Base-by-base conservation (phyloP, 2,113 vertebrate genomes). In the Piliocolobus tephrosceles region DNA sequence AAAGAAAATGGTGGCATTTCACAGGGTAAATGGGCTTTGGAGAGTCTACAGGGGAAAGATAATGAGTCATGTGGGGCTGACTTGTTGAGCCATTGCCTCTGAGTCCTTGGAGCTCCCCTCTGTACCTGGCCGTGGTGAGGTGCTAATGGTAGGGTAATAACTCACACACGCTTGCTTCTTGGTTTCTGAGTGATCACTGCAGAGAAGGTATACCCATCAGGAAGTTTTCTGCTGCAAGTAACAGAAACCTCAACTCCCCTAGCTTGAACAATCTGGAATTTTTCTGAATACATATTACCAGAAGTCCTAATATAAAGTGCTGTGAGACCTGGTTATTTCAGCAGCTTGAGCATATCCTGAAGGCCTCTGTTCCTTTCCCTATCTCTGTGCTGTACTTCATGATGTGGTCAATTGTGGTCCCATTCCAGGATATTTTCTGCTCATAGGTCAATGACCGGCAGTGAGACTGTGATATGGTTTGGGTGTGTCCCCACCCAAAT, bases 1-100 rank as follows among this genome's bases (percentile, higher is more conserved):
- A 61, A 73, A 64, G 80, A 92, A 90, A 82, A 58, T 4, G 20
- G 93, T 73, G 84, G 92, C 90, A 76, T 94, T 87, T 93, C 70
- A 20, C 22, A 32, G 93, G 38, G 84, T 87, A 88, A 83, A 70
- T 88, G 92, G 73, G 72, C 81, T 85, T 92, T 30, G n/a, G 85
- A 64, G 55, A 88, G 38, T 40, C 57, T 30, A 6, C 6, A 66
- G 32, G 87, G 75, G 8, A 73, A 40, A 57, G 79, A 64, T 12
- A 85, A 57, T 35, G 87, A 89, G 43, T 68, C 61, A 2, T 2
- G 45, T 78, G 55, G 93, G 84, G 58, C 87, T 40, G 76, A 79
- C 80, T 58, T 58, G 6, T 27, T 50, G 43, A 14, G 8, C 22
- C 18, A 27, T 6, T 18, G 89, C 64, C 66, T 93, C 78, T 2